phyloP scores from a whole-genome alignment of 2,797 vertebrate genomes.

The Vultur gryphus region DNA sequence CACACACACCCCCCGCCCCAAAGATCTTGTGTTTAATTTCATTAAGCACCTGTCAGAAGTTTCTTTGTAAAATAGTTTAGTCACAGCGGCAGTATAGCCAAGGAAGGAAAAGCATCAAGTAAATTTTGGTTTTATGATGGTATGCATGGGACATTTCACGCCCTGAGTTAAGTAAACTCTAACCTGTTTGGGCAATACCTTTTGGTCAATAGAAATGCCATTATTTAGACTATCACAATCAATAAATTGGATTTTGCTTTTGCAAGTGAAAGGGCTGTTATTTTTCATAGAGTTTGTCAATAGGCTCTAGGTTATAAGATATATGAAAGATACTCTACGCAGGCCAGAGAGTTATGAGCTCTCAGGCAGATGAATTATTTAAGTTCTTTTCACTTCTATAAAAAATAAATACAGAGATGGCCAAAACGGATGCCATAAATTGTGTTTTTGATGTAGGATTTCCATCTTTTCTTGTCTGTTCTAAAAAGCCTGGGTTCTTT shows the following conservation, averaged over 20 bases:
- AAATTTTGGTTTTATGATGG: not conserved
- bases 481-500: conserved; percentile 24
- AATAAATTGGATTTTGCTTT: conserved; percentile 69
- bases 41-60: not conserved
- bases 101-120: not conserved
- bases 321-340: conserved; percentile 60
- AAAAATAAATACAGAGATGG: conserved; percentile 50
- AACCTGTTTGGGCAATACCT: conserved; percentile 18
- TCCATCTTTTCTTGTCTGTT: conserved; percentile 49
- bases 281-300: conserved; percentile 69
- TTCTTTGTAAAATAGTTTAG: not conserved
- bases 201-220: conserved; percentile 46
- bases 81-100: not conserved
- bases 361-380: conserved; percentile 70
- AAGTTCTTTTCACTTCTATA: conserved; percentile 58
- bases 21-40: not conserved
- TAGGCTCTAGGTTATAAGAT: conserved; percentile 50
- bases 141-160: not conserved
- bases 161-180: conserved; percentile 6
- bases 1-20: too few relatives aligned
- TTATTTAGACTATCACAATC: conserved; percentile 66
- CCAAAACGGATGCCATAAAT: conserved; percentile 55
- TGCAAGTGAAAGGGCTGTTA: conserved; percentile 56
- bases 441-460: conserved; percentile 10
- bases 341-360: conserved; percentile 59